Evolutionary conservation across 2,888 invertebrate genomes (phyloP), one percentile per base, ranked within the genome.

Genomic region (Agriopis aurantiaria): DNA sequence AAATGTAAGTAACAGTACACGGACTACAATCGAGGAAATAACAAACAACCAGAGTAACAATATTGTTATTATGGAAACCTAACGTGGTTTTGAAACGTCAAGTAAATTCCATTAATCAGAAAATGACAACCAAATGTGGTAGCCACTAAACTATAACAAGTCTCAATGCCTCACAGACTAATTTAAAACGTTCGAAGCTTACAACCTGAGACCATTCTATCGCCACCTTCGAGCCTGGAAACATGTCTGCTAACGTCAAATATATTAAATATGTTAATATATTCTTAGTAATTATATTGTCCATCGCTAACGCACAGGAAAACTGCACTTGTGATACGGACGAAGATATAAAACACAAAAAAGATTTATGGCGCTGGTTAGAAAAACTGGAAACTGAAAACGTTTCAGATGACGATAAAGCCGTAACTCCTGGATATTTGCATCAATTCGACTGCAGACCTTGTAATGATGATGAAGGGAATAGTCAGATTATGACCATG

Each of bases 261-360:
- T 23, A 23, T 23, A 12, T n/a, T 48, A 46, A 48, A 12, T 23
- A 23, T 23, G 33, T 33, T 48, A 46, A 33, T n/a, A 17, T 58
- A n/a, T 58, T 58, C 23, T 46, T 58, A 12, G 10, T 48, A 1
- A 46, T 58, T 46, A 12, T 33, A 5, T 14, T 57, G 9, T 3
- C 46, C 1, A 11, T 4, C 8, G 23, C 33, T n/a, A 46, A 58
- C 1, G 33, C 58, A n/a, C 46, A 57, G 14, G 56, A 58, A 46
- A n/a, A 55, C 0, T 62, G 62, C 23, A 8, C 23, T 12, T 62
- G 62, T 12, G 62, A 62, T n/a, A 62, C 62, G 5, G 62, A 62
- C 0, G 58, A 58, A 58, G 58, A 58, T 33, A 46, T 8, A 1
- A 46, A 58, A 58, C 11, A 33, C 46, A 58, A 58, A 9, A 12